Percentiles rank a stretch among this genome's conserved stretches.
Evolutionary conservation across 2,113 vertebrate species (phyloP).

Genomic region (Lagopus leucura): DNA sequence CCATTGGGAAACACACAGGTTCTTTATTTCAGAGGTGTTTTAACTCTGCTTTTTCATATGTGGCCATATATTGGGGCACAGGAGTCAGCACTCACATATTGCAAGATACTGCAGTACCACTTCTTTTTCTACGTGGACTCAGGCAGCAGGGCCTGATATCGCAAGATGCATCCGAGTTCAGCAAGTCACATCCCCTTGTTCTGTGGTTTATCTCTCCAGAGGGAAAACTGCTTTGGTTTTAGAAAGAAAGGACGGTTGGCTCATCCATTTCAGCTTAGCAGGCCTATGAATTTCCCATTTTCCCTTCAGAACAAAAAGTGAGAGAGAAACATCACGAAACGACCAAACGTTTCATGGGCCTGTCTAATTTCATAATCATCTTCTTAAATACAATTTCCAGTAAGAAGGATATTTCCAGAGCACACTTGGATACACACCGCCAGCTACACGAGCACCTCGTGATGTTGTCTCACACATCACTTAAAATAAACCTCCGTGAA

Average conservation of each 20-base stretch:
- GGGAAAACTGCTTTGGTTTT: background rate
- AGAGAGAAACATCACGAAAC: background rate
- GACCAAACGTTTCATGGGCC: background rate
- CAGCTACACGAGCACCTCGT: background rate
- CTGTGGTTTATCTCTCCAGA: background rate
- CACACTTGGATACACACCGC: background rate
- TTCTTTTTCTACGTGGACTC: background rate
- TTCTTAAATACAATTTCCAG: background rate
- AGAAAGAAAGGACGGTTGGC: background rate
- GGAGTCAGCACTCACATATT: background rate
- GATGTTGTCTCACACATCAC: background rate
- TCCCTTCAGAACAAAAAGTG: background rate
- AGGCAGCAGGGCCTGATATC: rapidly evolving
- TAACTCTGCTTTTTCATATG: background rate
- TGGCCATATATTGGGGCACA: rapidly evolving
- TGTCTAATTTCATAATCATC: background rate
- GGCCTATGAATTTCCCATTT: background rate
- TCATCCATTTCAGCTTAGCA: background rate
- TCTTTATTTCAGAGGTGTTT: background rate
- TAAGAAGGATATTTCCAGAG: background rate
- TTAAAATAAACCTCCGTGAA: background rate
- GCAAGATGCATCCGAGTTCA: rapidly evolving
- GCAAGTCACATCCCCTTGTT: background rate
- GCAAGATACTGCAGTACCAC: background rate
- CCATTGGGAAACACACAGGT: background rate